Conservation (phyloP, 2,113 vertebrate species). For the Python bivittatus region DNA sequence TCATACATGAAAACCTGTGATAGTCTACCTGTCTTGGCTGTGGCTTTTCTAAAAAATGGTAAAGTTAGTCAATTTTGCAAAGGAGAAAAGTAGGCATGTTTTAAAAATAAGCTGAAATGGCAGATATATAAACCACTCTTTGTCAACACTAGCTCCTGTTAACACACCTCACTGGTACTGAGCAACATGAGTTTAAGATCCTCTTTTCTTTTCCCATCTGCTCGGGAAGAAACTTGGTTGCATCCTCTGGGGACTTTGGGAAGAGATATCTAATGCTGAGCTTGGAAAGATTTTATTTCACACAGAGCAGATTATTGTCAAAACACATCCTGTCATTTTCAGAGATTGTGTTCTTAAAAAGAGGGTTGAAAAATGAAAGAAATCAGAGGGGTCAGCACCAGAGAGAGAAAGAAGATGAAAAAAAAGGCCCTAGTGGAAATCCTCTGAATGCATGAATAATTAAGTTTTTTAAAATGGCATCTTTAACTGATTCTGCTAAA, state of each 20-base stretch:
- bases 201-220: conserved; percentile 7
- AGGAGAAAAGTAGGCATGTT: background rate
- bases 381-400: background rate
- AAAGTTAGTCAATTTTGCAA: background rate
- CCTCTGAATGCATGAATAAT: conserved; percentile 20
- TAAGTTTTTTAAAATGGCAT: background rate
- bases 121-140: conserved; percentile 19
- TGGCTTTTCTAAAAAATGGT: background rate
- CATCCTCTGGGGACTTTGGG: background rate
- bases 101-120: conserved; percentile 21
- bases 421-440: background rate
- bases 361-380: background rate
- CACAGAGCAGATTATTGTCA: background rate
- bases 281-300: background rate
- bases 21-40: background rate
- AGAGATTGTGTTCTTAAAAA: background rate
- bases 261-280: background rate
- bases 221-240: background rate
- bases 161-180: conserved; percentile 34
- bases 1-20: background rate
- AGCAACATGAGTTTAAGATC: conserved; percentile 7
- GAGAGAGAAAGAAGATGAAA: conserved; percentile 11
- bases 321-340: background rate
- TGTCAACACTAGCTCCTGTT: conserved; percentile 32
- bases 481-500: background rate